Percentiles rank a stretch among this genome's conserved stretches.
Conservation (phyloP, 2,113 vertebrate species). For the Trichomycterus rosablanca region DNA sequence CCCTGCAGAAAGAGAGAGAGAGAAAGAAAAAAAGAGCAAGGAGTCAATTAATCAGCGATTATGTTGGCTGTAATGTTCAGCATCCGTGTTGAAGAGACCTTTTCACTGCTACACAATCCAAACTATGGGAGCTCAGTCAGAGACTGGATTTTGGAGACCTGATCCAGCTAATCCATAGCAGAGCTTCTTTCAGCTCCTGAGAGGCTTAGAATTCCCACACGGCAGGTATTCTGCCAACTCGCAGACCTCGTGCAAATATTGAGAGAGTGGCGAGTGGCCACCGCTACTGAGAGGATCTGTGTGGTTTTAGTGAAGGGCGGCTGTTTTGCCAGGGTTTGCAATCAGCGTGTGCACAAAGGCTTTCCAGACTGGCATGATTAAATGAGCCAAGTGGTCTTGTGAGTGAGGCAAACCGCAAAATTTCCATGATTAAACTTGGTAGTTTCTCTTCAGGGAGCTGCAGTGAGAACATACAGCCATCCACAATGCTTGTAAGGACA, state of each 20-base stretch:
- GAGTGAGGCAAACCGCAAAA: slow-evolving; percentile 8
- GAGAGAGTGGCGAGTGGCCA: slow-evolving; percentile 18
- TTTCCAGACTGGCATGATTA: slow-evolving; percentile 25
- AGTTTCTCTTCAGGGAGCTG: slow-evolving; percentile 1
- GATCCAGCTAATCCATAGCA: slow-evolving; percentile 32
- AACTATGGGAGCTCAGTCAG: slow-evolving; percentile 14
- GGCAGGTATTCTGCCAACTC: slow-evolving; percentile 21
- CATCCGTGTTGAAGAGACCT: slow-evolving; percentile 19
- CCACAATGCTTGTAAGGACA: no score
- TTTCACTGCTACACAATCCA: slow-evolving; percentile 6
- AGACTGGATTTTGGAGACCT: slow-evolving; percentile 31
- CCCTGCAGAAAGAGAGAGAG: slow-evolving; percentile 69
- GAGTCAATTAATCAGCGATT: slow-evolving; percentile 23
- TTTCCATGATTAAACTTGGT: not conserved
- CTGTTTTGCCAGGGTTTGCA: slow-evolving; percentile 13
- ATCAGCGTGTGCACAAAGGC: slow-evolving; percentile 34
- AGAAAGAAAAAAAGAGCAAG: not conserved
- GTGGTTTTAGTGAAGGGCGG: slow-evolving; percentile 32
- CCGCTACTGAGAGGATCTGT: slow-evolving; percentile 12
- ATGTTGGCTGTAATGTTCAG: slow-evolving; percentile 9
- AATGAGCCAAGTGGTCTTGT: slow-evolving; percentile 6
- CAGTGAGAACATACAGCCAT: not conserved
- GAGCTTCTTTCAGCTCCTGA: slow-evolving; percentile 33
- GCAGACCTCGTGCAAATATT: slow-evolving; percentile 36
- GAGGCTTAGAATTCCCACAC: slow-evolving; percentile 32